A percentile compares a stretch with the other conserved stretches of the same genome.
Conservation (phyloP, 2,888 invertebrate genomes). For the Gymnocheta viridis region DNA sequence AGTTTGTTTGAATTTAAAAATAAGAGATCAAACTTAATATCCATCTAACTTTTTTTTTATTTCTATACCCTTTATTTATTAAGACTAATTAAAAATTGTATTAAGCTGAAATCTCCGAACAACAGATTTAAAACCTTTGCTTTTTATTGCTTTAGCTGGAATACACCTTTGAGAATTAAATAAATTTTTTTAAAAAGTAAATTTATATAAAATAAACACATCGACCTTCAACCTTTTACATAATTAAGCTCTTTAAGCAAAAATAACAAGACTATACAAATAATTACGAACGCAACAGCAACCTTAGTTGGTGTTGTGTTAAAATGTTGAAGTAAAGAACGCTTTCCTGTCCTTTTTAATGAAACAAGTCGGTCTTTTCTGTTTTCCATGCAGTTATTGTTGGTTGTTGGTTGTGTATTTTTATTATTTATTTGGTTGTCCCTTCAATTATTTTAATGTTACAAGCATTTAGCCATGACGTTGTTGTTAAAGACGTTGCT, state of each 20-base stretch:
- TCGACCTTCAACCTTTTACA: slow-evolving; percentile 60
- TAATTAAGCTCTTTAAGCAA: slow-evolving; percentile 58
- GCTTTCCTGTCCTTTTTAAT: neutral
- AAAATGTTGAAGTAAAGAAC: neutral
- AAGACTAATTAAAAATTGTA: slow-evolving; percentile 17
- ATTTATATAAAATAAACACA: slow-evolving; percentile 20
- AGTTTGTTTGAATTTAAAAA: neutral
- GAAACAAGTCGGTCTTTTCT: slow-evolving; percentile 21
- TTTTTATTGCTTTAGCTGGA: neutral
- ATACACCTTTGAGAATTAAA: slow-evolving; percentile 1
- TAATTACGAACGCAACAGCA: neutral
- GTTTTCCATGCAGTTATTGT: slow-evolving; percentile 36
- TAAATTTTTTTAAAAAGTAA: slow-evolving; percentile 14
- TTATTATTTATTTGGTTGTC: slow-evolving; percentile 20
- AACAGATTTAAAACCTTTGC: neutral
- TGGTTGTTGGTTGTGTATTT: neutral
- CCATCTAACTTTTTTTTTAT: neutral
- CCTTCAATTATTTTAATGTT: slow-evolving; percentile 23
- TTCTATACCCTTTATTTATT: neutral
- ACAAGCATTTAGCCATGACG: slow-evolving; percentile 36
- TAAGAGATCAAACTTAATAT: slow-evolving; percentile 35
- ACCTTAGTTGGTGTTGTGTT: neutral
- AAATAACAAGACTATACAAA: slow-evolving; percentile 20
- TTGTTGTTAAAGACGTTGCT: slow-evolving; percentile 16
- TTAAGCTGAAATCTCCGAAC: neutral